These are phyloP conservation scores for Linurgus olivaceus DNA, from an alignment of 2,797 vertebrate genomes.

Conservation along the genomic window DNA sequence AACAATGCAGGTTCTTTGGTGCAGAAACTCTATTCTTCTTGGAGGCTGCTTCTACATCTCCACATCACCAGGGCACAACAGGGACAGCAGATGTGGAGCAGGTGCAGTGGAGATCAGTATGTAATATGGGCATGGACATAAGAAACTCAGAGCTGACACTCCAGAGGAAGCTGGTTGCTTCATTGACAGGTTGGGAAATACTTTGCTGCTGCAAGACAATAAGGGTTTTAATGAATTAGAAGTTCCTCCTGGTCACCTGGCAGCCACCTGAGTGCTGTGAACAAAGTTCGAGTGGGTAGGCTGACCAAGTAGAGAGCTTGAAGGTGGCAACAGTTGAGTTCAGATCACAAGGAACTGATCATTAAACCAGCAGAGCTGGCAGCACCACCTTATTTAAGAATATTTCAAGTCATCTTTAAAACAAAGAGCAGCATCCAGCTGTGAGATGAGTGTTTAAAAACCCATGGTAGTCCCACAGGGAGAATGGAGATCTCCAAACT, in stretches of 20 bases:
- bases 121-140: fast-evolving
- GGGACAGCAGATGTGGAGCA: background rate
- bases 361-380: background rate
- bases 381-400: background rate
- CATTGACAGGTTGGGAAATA: background rate
- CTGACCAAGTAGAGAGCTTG: background rate
- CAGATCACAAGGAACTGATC: background rate
- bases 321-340: background rate
- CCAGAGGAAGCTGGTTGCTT: background rate
- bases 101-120: background rate
- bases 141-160: background rate
- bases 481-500: background rate
- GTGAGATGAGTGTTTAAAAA: background rate
- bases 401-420: background rate
- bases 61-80: no score
- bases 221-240: background rate
- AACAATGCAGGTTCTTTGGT: background rate
- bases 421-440: background rate
- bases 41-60: background rate
- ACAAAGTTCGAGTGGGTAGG: background rate
- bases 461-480: background rate
- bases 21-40: background rate
- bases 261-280: background rate
- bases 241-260: background rate
- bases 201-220: background rate